phyloP scores from a whole-genome alignment of 2,888 invertebrate genomes.

The Sturmia bella region DNA sequence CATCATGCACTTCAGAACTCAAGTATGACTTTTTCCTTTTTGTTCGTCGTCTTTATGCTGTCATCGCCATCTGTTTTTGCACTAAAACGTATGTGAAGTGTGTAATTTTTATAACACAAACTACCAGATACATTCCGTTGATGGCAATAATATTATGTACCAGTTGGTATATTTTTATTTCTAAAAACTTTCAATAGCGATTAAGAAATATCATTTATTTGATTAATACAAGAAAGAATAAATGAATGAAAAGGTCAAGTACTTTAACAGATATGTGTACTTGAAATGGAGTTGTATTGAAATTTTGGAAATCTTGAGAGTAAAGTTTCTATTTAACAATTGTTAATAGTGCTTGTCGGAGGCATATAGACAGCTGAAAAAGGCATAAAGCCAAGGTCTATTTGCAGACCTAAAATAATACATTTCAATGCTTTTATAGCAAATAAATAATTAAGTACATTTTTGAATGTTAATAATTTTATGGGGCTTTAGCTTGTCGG shows the following conservation, averaged over 20 bases:
- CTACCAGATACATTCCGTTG: slow-evolving; percentile 40
- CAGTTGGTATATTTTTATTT: slow-evolving; percentile 51
- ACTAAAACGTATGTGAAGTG: slow-evolving; percentile 72
- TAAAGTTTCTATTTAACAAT: no score
- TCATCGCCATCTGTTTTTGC: slow-evolving; percentile 65
- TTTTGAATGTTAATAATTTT: no score
- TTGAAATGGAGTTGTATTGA: not conserved
- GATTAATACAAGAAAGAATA: slow-evolving; percentile 20
- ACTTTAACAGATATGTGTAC: slow-evolving; percentile 26
- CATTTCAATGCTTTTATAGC: no score
- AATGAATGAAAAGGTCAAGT: slow-evolving; percentile 12
- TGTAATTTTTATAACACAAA: slow-evolving; percentile 47
- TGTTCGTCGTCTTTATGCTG: slow-evolving; percentile 36
- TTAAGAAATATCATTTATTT: slow-evolving; percentile 13
- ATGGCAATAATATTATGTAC: slow-evolving; percentile 47
- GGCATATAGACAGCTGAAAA: no score
- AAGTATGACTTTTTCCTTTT: slow-evolving; percentile 31
- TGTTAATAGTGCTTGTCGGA: no score
- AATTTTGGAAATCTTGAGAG: no score
- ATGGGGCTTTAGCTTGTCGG: no score
- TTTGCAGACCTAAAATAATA: no score
- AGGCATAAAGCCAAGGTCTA: no score
- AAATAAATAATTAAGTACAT: no score
- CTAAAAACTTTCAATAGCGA: slow-evolving; percentile 6
- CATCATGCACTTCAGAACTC: slow-evolving; percentile 61